Evolutionary conservation across 2,113 vertebrate genomes (phyloP), one percentile per base, ranked within the genome.

Genomic region (Petaurus breviceps): DNA sequence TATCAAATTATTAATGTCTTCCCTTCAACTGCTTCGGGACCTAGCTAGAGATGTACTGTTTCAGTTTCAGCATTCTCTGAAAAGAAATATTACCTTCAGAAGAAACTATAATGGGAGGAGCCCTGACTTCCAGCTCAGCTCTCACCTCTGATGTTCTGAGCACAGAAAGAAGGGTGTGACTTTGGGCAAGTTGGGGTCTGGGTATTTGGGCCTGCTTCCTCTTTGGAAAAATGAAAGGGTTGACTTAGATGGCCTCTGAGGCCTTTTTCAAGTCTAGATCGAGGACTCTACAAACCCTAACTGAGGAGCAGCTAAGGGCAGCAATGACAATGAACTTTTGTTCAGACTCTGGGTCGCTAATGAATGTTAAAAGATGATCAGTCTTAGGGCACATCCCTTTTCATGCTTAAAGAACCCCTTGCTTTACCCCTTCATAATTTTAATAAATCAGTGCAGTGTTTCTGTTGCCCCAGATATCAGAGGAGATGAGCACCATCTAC

Each of bases 1-100:
- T n/a, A n/a, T n/a, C n/a, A n/a, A n/a, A 84, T 95, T 96, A 93
- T 93, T 97, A 96, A 97, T 94, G 52, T 57, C 68, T 57, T 89
- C 90, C 95, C 91, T 97, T 97, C 53, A 97, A 57, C 77, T 91
- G 90, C 54, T 96, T 90, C 77, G 94, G 92, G 55, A 61, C 89
- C 7, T 25, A 96, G 93, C 6, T 97, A 95, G 90, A 95, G 50
- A 51, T 28, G 61, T 25, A 92, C n/a, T 89, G 54, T 95, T 84
- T 97, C 49, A 11, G 53, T 94, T 92, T 90, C 16, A 84, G 37
- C 43, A 43, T 84, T 43, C 31, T 84, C 5, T 8, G 19, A 84
- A 84, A 84, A 43, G n/a, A 19, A 84, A 43, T 23, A 43, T 84
- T 43, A 43, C 68, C 37, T 43, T 43, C 68, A 84, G 68, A 43